Conservation (phyloP, 2,888 invertebrate species). For the Amphipyra berbera region DNA sequence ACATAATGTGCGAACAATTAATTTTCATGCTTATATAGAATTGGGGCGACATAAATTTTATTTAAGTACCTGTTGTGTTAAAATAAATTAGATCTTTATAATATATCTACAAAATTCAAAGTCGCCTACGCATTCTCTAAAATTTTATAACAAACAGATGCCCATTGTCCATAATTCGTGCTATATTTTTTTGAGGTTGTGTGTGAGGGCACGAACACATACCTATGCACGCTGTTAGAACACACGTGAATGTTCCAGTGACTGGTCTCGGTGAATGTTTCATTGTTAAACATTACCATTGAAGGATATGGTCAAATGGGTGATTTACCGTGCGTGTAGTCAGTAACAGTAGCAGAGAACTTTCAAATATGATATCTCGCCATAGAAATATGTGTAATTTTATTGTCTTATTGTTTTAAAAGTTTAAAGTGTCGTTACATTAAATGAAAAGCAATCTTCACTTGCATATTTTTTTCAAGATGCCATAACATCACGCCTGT, state of each 20-base stretch:
- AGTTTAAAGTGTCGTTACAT: too few relatives aligned
- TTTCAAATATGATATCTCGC: slow-evolving; percentile 30
- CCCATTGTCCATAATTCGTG: slow-evolving; percentile 7
- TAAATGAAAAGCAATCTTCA: too few relatives aligned
- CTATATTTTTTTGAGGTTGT: slow-evolving; percentile 17
- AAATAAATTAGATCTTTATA: slow-evolving; percentile 12
- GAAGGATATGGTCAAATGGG: slow-evolving; percentile 57
- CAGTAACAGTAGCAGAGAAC: slow-evolving; percentile 17
- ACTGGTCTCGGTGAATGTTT: slow-evolving; percentile 59
- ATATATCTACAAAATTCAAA: neutral
- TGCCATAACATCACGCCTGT: too few relatives aligned
- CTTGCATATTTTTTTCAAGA: too few relatives aligned
- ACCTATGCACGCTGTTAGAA: slow-evolving; percentile 33
- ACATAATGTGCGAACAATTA: slow-evolving; percentile 34
- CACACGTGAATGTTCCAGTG: slow-evolving; percentile 60
- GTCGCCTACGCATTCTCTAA: slow-evolving; percentile 6
- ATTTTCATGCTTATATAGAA: slow-evolving; percentile 17
- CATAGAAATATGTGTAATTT: slow-evolving; percentile 14
- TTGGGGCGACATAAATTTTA: slow-evolving; percentile 20
- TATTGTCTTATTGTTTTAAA: slow-evolving; percentile 3
- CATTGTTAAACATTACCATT: slow-evolving; percentile 65
- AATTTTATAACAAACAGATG: slow-evolving; percentile 2
- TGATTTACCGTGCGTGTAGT: slow-evolving; percentile 53
- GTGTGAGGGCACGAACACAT: too few relatives aligned
- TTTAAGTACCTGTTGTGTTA: slow-evolving; percentile 6